Evolutionary conservation across 2,797 vertebrate genomes (phyloP).

Genomic region (Fistularia tabacaria): DNA sequence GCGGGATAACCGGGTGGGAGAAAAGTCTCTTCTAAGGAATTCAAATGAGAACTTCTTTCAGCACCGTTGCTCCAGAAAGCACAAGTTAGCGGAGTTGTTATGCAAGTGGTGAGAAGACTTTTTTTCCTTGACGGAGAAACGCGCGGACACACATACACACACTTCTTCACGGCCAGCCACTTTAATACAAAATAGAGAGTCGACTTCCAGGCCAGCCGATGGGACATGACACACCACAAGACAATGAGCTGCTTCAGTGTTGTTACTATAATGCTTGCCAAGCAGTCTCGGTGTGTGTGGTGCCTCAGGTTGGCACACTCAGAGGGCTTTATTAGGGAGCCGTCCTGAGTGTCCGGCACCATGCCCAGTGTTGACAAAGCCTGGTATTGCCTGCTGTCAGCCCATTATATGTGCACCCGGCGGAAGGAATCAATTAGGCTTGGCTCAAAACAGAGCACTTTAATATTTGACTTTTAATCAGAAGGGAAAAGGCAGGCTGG

Average conservation of each 20-base stretch:
- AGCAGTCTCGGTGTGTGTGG: slow-evolving; percentile 64
- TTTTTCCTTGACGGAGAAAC: slow-evolving; percentile 23
- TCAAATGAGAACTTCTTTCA: slow-evolving; percentile 54
- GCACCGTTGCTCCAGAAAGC: slow-evolving; percentile 48
- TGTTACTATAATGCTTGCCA: slow-evolving; percentile 47
- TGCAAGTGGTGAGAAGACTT: slow-evolving; percentile 41
- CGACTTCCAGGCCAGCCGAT: slow-evolving; percentile 44
- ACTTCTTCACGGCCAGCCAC: slow-evolving; percentile 28
- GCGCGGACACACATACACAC: slow-evolving; percentile 9
- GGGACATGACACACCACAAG: slow-evolving; percentile 49
- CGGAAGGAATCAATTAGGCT: slow-evolving; percentile 78
- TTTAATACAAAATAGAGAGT: slow-evolving; percentile 39
- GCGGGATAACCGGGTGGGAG: slow-evolving; percentile 39
- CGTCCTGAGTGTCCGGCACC: slow-evolving; percentile 65
- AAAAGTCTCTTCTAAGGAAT: slow-evolving; percentile 43
- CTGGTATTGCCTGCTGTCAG: slow-evolving; percentile 76
- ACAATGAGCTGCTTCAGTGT: slow-evolving; percentile 55
- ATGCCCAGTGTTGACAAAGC: slow-evolving; percentile 77
- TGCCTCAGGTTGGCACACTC: slow-evolving; percentile 62
- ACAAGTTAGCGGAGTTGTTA: slow-evolving; percentile 52
- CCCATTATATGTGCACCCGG: slow-evolving; percentile 70
- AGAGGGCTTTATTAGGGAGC: slow-evolving; percentile 60
- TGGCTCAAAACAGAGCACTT: slow-evolving; percentile 70
- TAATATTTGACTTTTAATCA: slow-evolving; percentile 78
- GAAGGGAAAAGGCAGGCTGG: slow-evolving; percentile 47